These are phyloP conservation scores for Pantala flavescens DNA, from an alignment of 1,140 invertebrate genomes.

Conservation along the genomic window DNA sequence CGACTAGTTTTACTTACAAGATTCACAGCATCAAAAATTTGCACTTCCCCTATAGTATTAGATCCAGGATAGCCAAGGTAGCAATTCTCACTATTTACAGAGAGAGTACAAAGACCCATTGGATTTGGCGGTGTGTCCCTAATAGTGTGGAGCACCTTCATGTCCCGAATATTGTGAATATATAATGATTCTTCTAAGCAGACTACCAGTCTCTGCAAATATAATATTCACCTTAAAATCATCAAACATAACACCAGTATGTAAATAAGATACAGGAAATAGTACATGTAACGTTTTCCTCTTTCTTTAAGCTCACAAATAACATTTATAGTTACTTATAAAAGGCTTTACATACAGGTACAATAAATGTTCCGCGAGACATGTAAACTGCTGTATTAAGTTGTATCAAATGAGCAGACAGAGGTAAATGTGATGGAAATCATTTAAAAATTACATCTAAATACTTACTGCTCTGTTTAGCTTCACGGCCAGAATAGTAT, in stretches of 20 bases:
- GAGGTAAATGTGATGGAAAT: not conserved
- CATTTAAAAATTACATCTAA: not conserved
- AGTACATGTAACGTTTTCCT: no score
- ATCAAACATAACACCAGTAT: constrained; percentile 4
- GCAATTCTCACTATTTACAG: constrained; percentile 77
- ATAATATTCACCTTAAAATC: constrained; percentile 21
- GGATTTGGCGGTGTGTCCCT: constrained; percentile 94
- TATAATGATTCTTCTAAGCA: constrained; percentile 96
- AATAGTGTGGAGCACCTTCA: constrained; percentile 98
- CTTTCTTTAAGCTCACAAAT: no score
- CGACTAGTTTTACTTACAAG: constrained; percentile 49
- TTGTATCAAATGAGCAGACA: no score
- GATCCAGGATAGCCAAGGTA: constrained; percentile 95
- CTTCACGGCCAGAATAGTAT: constrained; percentile 92
- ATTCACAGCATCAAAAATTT: constrained; percentile 96
- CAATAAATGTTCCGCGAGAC: no score
- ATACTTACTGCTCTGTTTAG: constrained; percentile 83
- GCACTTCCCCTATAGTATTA: constrained; percentile 85
- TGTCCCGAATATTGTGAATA: constrained; percentile 97
- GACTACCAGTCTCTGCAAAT: constrained; percentile 79
- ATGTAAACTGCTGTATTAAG: no score
- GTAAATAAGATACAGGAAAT: no score
- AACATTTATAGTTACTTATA: no score
- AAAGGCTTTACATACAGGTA: no score
- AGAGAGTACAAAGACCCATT: constrained; percentile 83